phyloP scores from a whole-genome alignment of 2,797 vertebrate species.

The Arnoldichthys spilopterus region DNA sequence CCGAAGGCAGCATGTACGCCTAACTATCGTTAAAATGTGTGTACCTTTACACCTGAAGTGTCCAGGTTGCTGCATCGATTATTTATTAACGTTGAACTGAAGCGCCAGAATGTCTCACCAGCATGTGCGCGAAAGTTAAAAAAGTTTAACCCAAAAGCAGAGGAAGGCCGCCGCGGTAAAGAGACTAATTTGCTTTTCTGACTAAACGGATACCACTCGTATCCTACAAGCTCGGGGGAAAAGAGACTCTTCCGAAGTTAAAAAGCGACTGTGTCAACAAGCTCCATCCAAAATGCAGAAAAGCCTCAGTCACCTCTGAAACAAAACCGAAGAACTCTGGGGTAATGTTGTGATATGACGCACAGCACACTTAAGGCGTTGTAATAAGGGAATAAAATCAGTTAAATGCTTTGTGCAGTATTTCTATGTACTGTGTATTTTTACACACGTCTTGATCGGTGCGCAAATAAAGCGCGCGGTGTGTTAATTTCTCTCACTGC shows the following conservation, averaged over 20 bases:
- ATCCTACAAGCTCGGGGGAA: background rate
- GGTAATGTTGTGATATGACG: background rate
- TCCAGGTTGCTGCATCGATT: background rate
- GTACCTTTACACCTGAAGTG: too few relatives aligned
- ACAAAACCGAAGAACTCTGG: background rate
- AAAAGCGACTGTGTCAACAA: background rate
- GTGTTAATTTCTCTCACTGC: background rate
- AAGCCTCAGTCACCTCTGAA: background rate
- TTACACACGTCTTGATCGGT: too few relatives aligned
- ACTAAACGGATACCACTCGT: background rate
- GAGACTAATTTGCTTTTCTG: background rate
- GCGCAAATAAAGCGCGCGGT: too few relatives aligned
- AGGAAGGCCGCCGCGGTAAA: background rate
- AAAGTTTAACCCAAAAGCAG: conserved; percentile 5
- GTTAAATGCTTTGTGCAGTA: too few relatives aligned
- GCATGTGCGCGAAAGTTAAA: background rate
- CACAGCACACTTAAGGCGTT: background rate
- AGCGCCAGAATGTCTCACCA: background rate
- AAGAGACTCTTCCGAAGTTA: background rate
- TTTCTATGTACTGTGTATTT: too few relatives aligned
- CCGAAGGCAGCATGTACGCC: background rate
- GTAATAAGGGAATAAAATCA: background rate
- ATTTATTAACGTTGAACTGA: background rate
- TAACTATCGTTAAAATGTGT: background rate
- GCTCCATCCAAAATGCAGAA: background rate